Conservation (phyloP, 2,797 vertebrate species). For the Dendrocincla tyrannina region DNA sequence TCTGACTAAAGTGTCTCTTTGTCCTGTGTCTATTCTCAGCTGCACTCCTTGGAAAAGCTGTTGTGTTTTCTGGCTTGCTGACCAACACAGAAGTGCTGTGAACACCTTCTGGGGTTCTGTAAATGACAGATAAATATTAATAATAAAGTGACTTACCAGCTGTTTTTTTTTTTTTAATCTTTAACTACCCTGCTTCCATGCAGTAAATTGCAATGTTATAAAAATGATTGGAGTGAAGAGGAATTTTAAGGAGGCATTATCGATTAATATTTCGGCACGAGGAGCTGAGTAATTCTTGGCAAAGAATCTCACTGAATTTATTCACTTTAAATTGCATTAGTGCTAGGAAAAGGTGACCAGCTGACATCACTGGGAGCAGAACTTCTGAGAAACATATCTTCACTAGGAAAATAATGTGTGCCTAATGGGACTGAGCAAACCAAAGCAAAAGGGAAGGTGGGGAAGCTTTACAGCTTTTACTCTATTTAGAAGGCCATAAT, state of each 20-base stretch:
- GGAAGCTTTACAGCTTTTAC: not conserved
- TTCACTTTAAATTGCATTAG: not conserved
- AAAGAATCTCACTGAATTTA: conserved; percentile 10
- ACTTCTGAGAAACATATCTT: not conserved
- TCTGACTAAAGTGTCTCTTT: not conserved
- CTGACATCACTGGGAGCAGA: not conserved
- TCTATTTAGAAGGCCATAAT: not conserved
- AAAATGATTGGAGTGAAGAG: conserved; percentile 28
- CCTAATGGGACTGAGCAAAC: not conserved
- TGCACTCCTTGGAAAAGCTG: not conserved
- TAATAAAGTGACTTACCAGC: not conserved
- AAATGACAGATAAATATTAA: conserved; percentile 53
- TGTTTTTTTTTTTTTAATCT: not conserved
- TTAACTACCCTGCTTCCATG: not conserved
- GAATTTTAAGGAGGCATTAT: conserved; percentile 14
- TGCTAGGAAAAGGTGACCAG: conserved; percentile 8
- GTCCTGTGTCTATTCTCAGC: not conserved
- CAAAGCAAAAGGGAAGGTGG: not conserved
- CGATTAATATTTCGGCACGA: not conserved
- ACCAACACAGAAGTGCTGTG: conserved; percentile 6
- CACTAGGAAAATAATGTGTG: not conserved
- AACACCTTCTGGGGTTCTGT: conserved; percentile 19
- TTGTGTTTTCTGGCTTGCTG: not conserved
- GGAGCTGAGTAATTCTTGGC: conserved; percentile 26
- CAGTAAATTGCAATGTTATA: not conserved